These are phyloP conservation scores for Tychaedon coryphoeus DNA, from an alignment of 2,113 vertebrate species.

Conservation along the genomic window DNA sequence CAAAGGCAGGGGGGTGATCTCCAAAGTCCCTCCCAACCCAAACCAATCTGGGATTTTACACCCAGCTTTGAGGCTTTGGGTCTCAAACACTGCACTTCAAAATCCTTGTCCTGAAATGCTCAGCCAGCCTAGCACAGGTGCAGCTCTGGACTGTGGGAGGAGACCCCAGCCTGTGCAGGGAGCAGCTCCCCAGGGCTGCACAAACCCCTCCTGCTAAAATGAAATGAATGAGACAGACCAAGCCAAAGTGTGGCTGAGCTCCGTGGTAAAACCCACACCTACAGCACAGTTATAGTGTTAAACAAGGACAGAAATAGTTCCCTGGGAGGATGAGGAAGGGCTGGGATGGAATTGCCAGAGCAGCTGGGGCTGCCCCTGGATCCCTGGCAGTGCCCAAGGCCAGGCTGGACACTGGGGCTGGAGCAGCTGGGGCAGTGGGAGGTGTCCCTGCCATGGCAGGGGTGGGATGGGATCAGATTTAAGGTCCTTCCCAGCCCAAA, in stretches of 20 bases:
- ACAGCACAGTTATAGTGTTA: too few relatives aligned
- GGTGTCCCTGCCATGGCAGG: background rate
- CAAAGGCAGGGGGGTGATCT: too few relatives aligned
- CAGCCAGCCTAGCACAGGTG: background rate
- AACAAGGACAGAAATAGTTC: background rate
- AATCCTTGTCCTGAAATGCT: background rate
- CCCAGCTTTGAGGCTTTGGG: too few relatives aligned
- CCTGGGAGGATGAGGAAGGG: background rate
- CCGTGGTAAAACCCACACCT: background rate
- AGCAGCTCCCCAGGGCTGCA: background rate
- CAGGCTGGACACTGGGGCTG: background rate
- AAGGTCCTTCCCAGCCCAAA: background rate
- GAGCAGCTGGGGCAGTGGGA: background rate
- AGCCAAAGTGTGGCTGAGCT: background rate
- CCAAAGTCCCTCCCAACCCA: too few relatives aligned
- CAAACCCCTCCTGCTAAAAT: background rate
- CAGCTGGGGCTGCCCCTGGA: background rate
- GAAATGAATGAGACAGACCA: rapidly evolving
- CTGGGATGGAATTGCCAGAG: background rate
- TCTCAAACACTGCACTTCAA: background rate
- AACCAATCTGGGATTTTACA: too few relatives aligned
- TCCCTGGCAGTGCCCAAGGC: background rate
- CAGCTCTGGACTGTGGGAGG: background rate
- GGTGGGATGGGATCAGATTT: background rate
- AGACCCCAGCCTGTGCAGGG: background rate